Percentiles rank a stretch among this genome's conserved stretches.
These are phyloP conservation scores for Cricetomys ansorgei DNA, from an alignment of 2,113 vertebrate species.

Conservation along the genomic window DNA sequence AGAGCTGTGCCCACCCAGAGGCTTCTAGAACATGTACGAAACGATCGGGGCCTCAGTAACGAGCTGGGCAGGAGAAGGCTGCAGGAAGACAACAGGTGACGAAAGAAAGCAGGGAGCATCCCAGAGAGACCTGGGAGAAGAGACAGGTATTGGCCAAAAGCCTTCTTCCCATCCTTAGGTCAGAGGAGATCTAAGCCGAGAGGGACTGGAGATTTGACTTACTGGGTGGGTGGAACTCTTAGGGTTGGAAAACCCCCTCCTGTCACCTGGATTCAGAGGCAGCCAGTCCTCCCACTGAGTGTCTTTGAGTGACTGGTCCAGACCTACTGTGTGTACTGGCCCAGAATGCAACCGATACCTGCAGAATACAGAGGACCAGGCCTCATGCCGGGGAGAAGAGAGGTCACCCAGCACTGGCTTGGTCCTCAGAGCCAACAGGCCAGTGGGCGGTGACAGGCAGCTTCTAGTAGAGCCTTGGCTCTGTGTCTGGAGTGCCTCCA, in stretches of 20 bases:
- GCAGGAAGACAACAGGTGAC: neutral
- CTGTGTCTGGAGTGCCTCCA: neutral
- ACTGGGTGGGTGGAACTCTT: neutral
- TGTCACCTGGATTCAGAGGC: neutral
- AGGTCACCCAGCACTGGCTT: neutral
- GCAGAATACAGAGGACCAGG: neutral
- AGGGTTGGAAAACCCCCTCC: neutral
- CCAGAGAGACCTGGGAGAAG: neutral
- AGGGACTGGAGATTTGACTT: neutral
- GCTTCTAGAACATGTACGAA: neutral
- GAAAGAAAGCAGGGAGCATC: neutral
- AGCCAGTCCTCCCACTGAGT: neutral
- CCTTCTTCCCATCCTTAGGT: neutral
- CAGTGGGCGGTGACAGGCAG: neutral
- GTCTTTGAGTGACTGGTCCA: neutral
- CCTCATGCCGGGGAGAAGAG: neutral
- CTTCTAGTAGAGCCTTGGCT: neutral
- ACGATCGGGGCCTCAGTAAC: neutral
- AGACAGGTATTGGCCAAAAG: neutral
- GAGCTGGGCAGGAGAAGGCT: neutral
- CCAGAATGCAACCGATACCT: neutral
- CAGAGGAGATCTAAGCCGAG: neutral
- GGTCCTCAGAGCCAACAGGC: neutral
- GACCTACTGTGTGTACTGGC: too few species aligned
- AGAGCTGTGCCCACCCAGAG: accelerated